Evolutionary conservation across 2,888 invertebrate genomes (phyloP), one percentile per base, ranked within the genome.

Genomic region (Heliconius cydno): DNA sequence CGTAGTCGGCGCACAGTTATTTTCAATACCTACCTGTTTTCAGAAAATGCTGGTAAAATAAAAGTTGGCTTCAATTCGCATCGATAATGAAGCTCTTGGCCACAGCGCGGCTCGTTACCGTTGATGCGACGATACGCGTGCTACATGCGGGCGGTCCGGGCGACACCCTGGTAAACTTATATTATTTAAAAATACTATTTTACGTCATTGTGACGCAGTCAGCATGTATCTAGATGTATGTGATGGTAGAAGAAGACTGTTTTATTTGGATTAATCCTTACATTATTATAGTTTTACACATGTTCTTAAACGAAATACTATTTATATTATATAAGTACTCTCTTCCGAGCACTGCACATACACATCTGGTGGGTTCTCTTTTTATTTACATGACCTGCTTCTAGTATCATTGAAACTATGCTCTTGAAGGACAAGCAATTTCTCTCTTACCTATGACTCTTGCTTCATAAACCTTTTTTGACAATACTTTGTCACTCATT

Each of bases 11-110:
- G 66, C 65, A 5, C 46, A 66, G 41, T 30, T 75, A 75, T 75
- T 66, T 75, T 65, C 75, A 65, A 75, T 75, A 78, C 66, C 57
- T 78, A 73, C 57, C 66, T 78, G 78, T 71, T 57, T 73, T 46
- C 67, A 66, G 57, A 74, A 74, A 78, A 66, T 25, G 52, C 66
- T 57, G 28, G 73, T 78, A 68, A 78, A 78, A 78, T 74, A 78
- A 78, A 78, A 78, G 60, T 74, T 78, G 78, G 78, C 78, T 74
- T 28, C 73, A 68, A 68, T 68, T 57, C 41, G 67, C 78, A 67
- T 78, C 78, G 78, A 78, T 78, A 78, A 78, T 78, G 78, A 78
- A 68, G 66, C 78, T 78, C 38, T 67, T 68, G 74, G 78, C 78
- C 78, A 68, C 78, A 78, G 74, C 67, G 77, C 71, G 78, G 74